These are phyloP conservation scores for Semotilus atromaculatus DNA, from an alignment of 2,797 vertebrate species.

Conservation along the genomic window DNA sequence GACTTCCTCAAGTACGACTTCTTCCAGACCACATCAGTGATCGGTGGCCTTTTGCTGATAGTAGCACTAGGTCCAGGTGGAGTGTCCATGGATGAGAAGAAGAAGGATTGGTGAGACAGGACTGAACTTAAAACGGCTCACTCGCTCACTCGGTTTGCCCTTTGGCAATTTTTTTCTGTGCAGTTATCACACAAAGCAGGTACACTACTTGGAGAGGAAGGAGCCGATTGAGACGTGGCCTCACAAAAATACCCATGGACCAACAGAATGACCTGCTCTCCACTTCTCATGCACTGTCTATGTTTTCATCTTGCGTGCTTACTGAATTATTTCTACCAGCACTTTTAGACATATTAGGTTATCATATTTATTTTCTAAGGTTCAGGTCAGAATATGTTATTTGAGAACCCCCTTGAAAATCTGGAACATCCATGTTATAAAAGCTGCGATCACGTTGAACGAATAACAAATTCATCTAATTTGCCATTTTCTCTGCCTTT, in stretches of 20 bases:
- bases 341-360: conserved; percentile 46
- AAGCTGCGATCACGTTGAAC: conserved; percentile 9
- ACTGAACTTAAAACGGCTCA: conserved; percentile 29
- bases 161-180: conserved; percentile 33
- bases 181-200: conserved; percentile 38
- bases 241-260: conserved; percentile 46
- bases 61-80: conserved; percentile 95
- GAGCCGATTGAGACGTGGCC: conserved; percentile 60
- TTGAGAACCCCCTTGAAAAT: conserved; percentile 21
- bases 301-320: conserved; percentile 39
- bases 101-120: conserved; percentile 89
- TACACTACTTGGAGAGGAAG: conserved; percentile 80
- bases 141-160: conserved; percentile 50
- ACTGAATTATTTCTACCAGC: conserved; percentile 43
- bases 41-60: conserved; percentile 93
- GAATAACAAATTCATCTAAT: conserved; percentile 11
- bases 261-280: conserved; percentile 47
- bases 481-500: conserved; percentile 10
- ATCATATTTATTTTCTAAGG: conserved; percentile 57
- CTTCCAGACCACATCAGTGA: conserved; percentile 99
- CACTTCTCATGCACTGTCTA: conserved; percentile 44
- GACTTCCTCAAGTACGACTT: conserved; percentile 99
- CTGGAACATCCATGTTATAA: conserved; percentile 24
- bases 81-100: conserved; percentile 99
- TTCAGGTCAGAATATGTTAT: conserved; percentile 39